phyloP scores from a whole-genome alignment of 2,113 vertebrate genomes.

The Colinus virginianus region DNA sequence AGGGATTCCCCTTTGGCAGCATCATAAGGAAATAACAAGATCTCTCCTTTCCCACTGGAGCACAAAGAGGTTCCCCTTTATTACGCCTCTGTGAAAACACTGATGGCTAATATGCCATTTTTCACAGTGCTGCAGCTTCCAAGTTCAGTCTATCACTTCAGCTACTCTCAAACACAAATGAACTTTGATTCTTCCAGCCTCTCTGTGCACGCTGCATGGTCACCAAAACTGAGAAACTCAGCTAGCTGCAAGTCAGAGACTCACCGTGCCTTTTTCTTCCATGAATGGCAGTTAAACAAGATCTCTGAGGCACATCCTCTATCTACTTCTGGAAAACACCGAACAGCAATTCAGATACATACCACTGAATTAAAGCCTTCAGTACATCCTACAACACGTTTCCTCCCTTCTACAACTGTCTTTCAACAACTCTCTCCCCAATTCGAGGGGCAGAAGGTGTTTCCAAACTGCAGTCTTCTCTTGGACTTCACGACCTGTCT shows the following conservation, averaged over 20 bases:
- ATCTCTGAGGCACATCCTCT: background rate
- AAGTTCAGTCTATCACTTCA: background rate
- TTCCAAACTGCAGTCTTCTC: background rate
- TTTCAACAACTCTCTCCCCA: background rate
- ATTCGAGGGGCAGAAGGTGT: background rate
- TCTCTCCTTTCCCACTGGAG: constrained; percentile 22
- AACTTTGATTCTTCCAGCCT: background rate
- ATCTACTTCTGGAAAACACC: background rate
- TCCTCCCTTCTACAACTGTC: background rate
- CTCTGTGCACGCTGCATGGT: background rate
- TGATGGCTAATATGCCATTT: background rate
- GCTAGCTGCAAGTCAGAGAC: background rate
- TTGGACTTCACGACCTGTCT: background rate
- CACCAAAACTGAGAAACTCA: background rate
- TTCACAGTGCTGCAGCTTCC: background rate
- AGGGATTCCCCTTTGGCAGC: constrained; percentile 70
- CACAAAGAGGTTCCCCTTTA: background rate
- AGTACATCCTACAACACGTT: rapidly evolving
- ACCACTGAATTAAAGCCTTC: background rate
- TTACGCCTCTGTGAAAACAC: background rate
- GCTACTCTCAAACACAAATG: rapidly evolving
- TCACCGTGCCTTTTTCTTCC: background rate
- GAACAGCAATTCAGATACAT: background rate
- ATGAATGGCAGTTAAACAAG: background rate
- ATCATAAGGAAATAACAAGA: constrained; percentile 45